These are phyloP conservation scores for Aleiodes leptofemur DNA, from an alignment of 2,888 invertebrate genomes.

Conservation along the genomic window DNA sequence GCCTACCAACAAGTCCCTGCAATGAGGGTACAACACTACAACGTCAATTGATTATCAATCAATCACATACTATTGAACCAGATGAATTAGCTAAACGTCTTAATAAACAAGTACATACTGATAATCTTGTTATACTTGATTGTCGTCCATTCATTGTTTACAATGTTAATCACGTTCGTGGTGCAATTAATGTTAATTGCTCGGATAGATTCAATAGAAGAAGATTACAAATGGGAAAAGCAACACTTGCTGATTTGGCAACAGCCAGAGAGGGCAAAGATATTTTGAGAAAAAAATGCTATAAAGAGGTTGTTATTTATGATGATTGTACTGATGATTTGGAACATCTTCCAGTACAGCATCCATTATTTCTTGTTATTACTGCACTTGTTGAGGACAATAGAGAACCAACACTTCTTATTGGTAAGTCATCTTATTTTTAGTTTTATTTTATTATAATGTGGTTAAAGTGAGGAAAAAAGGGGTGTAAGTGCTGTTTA, in stretches of 20 bases:
- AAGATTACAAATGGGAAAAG: constrained; percentile 82
- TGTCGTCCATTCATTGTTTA: constrained; percentile 84
- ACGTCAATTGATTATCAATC: constrained; percentile 76
- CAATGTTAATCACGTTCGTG: constrained; percentile 82
- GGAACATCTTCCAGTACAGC: constrained; percentile 78
- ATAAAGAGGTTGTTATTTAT: constrained; percentile 82
- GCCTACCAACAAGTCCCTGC: constrained; percentile 78
- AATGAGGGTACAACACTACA: constrained; percentile 78
- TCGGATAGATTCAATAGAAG: constrained; percentile 83
- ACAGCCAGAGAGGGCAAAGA: constrained; percentile 81
- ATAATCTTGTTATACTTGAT: constrained; percentile 77
- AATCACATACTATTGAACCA: constrained; percentile 76
- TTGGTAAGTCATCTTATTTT: constrained; percentile 78
- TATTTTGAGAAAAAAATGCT: constrained; percentile 77
- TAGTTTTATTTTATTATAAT: not conserved
- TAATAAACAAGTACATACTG: constrained; percentile 48
- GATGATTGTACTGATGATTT: constrained; percentile 82
- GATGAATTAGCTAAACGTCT: constrained; percentile 77
- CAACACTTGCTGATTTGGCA: constrained; percentile 81
- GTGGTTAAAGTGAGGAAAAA: too few relatives aligned
- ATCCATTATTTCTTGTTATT: constrained; percentile 81
- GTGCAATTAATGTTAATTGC: constrained; percentile 84
- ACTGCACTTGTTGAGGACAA: constrained; percentile 82
- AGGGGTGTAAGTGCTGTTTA: too few relatives aligned
- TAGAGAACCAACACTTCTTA: constrained; percentile 80